Conservation (phyloP, 1,140 invertebrate species). For the Musca vetustissima region DNA sequence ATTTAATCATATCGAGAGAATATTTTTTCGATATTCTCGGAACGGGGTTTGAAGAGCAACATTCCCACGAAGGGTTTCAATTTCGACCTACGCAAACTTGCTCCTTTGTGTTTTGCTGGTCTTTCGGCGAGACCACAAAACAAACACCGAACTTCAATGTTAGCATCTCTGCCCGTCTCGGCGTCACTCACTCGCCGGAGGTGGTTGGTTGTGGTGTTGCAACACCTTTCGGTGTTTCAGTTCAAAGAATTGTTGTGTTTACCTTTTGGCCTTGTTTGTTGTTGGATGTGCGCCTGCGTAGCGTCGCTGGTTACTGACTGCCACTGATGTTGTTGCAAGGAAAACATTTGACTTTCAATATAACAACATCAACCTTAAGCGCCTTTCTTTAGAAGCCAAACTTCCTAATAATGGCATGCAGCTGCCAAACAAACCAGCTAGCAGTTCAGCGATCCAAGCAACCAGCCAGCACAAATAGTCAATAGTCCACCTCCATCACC, state of each 20-base stretch:
- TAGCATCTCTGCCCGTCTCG: not conserved
- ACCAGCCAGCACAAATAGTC: too few relatives aligned
- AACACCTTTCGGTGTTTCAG: conserved; percentile 13
- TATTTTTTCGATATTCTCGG: too few relatives aligned
- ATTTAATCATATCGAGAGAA: too few relatives aligned
- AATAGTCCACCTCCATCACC: not conserved
- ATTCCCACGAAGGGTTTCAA: too few relatives aligned
- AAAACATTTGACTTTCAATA: conserved; percentile 3
- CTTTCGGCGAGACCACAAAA: too few relatives aligned
- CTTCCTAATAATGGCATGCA: too few relatives aligned
- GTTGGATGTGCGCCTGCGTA: not conserved
- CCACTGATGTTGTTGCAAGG: not conserved
- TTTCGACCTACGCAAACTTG: too few relatives aligned
- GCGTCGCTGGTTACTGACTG: not conserved
- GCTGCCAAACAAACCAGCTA: too few relatives aligned
- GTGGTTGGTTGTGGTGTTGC: not conserved
- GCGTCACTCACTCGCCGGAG: not conserved
- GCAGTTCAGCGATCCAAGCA: too few relatives aligned
- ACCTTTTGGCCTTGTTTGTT: conserved; percentile 23
- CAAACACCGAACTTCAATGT: too few relatives aligned
- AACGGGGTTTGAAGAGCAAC: too few relatives aligned
- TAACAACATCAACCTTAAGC: not conserved
- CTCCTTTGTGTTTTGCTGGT: too few relatives aligned
- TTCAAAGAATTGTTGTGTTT: conserved; percentile 21
- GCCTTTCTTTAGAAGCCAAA: conserved; percentile 6